Conservation (phyloP, 2,797 vertebrate genomes). For the Pipistrellus kuhlii region DNA sequence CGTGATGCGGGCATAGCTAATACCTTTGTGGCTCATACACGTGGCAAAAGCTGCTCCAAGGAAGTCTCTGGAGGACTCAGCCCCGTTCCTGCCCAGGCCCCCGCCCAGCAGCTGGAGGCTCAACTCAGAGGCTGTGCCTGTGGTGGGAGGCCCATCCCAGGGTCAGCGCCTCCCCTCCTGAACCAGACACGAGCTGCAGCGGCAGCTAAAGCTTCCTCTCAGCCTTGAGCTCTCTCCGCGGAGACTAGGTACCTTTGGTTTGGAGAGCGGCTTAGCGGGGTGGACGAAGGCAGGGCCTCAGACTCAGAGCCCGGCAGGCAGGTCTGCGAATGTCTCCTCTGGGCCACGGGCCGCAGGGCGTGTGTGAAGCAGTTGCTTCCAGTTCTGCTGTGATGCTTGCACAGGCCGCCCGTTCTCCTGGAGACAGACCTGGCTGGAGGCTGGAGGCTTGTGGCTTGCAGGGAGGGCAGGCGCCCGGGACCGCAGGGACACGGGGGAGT, state of each 20-base stretch:
- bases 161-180: slow-evolving; percentile 49
- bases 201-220: neutral
- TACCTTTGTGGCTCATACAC: slow-evolving; percentile 72
- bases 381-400: slow-evolving; percentile 69
- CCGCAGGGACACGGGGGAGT: slow-evolving; percentile 78
- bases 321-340: slow-evolving; percentile 57
- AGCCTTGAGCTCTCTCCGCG: slow-evolving; percentile 57
- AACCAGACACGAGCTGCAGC: neutral
- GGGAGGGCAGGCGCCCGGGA: slow-evolving; percentile 55
- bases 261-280: slow-evolving; percentile 83
- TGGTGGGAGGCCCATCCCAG: slow-evolving; percentile 42
- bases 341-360: neutral
- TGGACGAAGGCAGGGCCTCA: slow-evolving; percentile 62
- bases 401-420: slow-evolving; percentile 53
- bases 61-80: slow-evolving; percentile 32
- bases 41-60: slow-evolving; percentile 66
- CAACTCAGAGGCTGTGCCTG: slow-evolving; percentile 24
- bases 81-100: slow-evolving; percentile 4
- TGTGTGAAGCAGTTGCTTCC: slow-evolving; percentile 60
- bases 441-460: slow-evolving; percentile 66
- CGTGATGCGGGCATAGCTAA: slow-evolving; percentile 66
- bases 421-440: slow-evolving; percentile 66
- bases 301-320: slow-evolving; percentile 54
- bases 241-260: slow-evolving; percentile 88
- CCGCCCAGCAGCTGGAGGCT: slow-evolving; percentile 64